A percentile compares a stretch with the other conserved stretches of the same genome.
Conservation (phyloP, 2,113 vertebrate species). For the Cinclus mexicanus region DNA sequence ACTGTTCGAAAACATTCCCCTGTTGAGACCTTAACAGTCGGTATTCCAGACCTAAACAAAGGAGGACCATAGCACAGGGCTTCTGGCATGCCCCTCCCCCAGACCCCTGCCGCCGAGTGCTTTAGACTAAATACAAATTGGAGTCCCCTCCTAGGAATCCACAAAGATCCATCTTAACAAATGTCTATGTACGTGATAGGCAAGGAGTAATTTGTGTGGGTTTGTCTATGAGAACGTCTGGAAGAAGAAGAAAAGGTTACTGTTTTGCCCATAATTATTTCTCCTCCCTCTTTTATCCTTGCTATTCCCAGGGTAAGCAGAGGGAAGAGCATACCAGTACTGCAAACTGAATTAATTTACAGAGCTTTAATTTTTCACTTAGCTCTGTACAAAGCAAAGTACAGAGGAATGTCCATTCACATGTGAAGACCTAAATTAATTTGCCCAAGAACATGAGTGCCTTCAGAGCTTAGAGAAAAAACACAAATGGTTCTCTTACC, state of each 20-base stretch:
- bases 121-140: slow-evolving; percentile 72
- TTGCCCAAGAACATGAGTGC: background rate
- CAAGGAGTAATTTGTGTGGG: slow-evolving; percentile 41
- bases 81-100: background rate
- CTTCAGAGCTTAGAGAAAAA: background rate
- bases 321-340: background rate
- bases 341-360: slow-evolving; percentile 27
- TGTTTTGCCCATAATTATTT: slow-evolving; percentile 53
- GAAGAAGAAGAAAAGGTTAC: slow-evolving; percentile 60
- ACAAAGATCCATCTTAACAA: slow-evolving; percentile 60
- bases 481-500: background rate
- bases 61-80: background rate
- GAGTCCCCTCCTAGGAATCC: slow-evolving; percentile 53
- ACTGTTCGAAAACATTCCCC: slow-evolving; percentile 21
- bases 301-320: background rate
- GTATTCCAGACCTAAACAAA: slow-evolving; percentile 62
- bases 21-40: background rate
- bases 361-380: slow-evolving; percentile 55
- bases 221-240: slow-evolving; percentile 30
- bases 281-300: slow-evolving; percentile 4
- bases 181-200: slow-evolving; percentile 44
- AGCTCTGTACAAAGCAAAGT: slow-evolving; percentile 16
- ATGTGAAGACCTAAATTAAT: slow-evolving; percentile 18
- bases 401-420: background rate
- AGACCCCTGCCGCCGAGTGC: background rate